phyloP scores from a whole-genome alignment of 2,888 invertebrate species.

The Portevinia maculata region DNA sequence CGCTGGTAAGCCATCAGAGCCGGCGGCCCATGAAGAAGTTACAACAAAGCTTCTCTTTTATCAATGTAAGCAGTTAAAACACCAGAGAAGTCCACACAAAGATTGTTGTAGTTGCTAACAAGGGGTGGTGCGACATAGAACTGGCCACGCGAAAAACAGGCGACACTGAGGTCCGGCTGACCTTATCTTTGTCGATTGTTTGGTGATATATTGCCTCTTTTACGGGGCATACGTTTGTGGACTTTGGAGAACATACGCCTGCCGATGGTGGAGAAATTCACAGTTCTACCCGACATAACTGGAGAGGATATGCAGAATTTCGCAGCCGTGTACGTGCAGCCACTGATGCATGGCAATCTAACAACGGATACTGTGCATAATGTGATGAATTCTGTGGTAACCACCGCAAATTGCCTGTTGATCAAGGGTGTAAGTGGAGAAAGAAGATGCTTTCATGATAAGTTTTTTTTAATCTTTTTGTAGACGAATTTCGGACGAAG shows the following conservation, averaged over 20 bases:
- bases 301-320: conserved; percentile 86
- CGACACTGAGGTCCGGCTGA: too few relatives aligned
- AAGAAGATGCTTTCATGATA: too few relatives aligned
- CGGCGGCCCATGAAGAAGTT: too few relatives aligned
- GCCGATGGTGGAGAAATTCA: conserved; percentile 87
- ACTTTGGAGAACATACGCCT: conserved; percentile 87
- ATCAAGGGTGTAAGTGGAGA: conserved; percentile 77
- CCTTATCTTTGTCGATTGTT: too few relatives aligned
- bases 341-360: conserved; percentile 92
- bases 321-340: conserved; percentile 87
- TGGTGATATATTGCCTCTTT: conserved; percentile 35
- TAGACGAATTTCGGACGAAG: conserved; percentile 85
- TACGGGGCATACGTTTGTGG: conserved; percentile 88
- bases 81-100: too few relatives aligned
- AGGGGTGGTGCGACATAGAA: too few relatives aligned
- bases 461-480: conserved; percentile 20
- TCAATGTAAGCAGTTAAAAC: too few relatives aligned
- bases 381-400: conserved; percentile 85
- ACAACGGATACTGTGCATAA: conserved; percentile 85
- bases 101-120: too few relatives aligned
- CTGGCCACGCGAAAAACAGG: too few relatives aligned
- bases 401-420: conserved; percentile 84
- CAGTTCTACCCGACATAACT: conserved; percentile 84
- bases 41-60: too few relatives aligned
- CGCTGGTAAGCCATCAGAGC: too few relatives aligned